These are phyloP conservation scores for Madoqua kirkii DNA, from an alignment of 2,113 vertebrate genomes.

Conservation along the genomic window DNA sequence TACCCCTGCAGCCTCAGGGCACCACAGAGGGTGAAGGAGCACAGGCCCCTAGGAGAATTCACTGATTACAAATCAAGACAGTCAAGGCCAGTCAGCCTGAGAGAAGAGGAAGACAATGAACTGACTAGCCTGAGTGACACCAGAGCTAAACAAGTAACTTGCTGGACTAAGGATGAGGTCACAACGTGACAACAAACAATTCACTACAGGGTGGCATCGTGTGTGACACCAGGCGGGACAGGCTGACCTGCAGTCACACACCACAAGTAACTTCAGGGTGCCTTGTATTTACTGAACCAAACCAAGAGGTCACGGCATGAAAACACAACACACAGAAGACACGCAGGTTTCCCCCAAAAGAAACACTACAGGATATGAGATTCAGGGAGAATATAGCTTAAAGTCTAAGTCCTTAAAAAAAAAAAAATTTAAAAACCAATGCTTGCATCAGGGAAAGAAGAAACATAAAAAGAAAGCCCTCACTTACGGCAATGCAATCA, in stretches of 20 bases:
- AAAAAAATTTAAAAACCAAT: neutral
- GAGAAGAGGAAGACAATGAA: neutral
- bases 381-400: neutral
- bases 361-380: neutral
- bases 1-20: neutral
- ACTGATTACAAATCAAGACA: neutral
- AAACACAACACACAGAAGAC: neutral
- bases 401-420: neutral
- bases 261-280: neutral
- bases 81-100: neutral
- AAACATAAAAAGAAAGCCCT: neutral
- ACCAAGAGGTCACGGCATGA: neutral
- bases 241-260: neutral
- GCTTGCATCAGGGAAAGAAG: neutral
- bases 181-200: neutral
- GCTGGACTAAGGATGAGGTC: neutral
- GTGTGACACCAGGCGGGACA: neutral
- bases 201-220: neutral
- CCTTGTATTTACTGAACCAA: neutral
- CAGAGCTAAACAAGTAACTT: neutral
- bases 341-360: neutral
- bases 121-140: neutral
- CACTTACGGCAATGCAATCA: neutral
- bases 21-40: neutral
- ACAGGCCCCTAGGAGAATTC: neutral